Evolutionary conservation across 2,797 vertebrate species (phyloP).

Genomic region (Oryzias sinensis): DNA sequence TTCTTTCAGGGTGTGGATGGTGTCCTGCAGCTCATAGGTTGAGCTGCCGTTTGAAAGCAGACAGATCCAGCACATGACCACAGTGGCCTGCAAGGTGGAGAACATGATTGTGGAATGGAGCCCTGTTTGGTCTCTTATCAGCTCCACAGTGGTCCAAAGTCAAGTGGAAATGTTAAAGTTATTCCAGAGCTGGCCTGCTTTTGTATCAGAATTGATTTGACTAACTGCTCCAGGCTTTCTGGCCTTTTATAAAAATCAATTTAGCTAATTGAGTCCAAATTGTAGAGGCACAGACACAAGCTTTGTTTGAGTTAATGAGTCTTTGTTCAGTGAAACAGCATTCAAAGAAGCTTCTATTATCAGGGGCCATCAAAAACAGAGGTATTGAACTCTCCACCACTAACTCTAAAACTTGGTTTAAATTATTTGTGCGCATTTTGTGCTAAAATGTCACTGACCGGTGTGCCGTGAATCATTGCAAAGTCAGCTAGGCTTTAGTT

Average conservation of each 20-base stretch:
- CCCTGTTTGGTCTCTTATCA: slow-evolving; percentile 10
- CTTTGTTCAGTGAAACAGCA: not conserved
- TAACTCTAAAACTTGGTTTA: too few relatives aligned
- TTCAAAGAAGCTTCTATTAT: not conserved
- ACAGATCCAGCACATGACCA: slow-evolving; percentile 36
- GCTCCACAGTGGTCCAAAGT: slow-evolving; percentile 21
- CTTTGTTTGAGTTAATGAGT: slow-evolving; percentile 2
- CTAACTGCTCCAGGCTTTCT: slow-evolving; percentile 22
- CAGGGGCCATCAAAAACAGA: too few relatives aligned
- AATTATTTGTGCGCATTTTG: too few relatives aligned
- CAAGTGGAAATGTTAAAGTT: slow-evolving; percentile 22
- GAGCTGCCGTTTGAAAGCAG: slow-evolving; percentile 34
- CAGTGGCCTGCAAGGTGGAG: slow-evolving; percentile 24
- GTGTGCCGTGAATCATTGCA: too few relatives aligned
- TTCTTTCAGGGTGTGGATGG: slow-evolving; percentile 70
- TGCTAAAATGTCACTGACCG: too few relatives aligned
- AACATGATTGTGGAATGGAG: slow-evolving; percentile 15
- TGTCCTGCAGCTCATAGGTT: slow-evolving; percentile 77
- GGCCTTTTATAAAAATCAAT: slow-evolving; percentile 48
- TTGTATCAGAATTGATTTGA: slow-evolving; percentile 38
- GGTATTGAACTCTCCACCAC: too few relatives aligned
- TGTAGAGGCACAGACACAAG: not conserved
- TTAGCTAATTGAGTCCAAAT: slow-evolving; percentile 37
- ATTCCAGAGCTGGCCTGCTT: slow-evolving; percentile 23
- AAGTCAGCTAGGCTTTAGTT: too few relatives aligned